Base-by-base conservation (phyloP, 2,888 invertebrate species). In the Deroplatys truncata region DNA sequence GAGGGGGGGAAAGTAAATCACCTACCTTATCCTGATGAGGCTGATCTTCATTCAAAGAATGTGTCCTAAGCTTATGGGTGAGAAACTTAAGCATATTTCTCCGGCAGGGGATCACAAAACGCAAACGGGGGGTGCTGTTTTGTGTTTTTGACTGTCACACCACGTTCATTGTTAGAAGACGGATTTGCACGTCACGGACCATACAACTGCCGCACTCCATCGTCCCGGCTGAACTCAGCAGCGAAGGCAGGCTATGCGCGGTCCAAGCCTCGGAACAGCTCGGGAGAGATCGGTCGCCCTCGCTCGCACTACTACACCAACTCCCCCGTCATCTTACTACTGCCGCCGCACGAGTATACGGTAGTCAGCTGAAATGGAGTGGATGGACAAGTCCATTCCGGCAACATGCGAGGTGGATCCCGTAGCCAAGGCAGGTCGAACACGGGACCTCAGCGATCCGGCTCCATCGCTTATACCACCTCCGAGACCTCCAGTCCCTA, bases 81-180 rank as follows among this genome's bases (percentile, higher is more conserved):
- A 97, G 95, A 95, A 97, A 97, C 95, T 97, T 97, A 94, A 97
- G 96, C 97, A 97, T 97, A 95, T 96, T 96, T 95, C 95, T 93
- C 93, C 93, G 93, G 93, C 94, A 93, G 93, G 93, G 93, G 93
- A 92, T 92, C 93, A 92, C 92, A 91, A 91, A 72, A 72, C 56
- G 25, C 20, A 72, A 72, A 72, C 56, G 56, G 90, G 91, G 87
- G 43, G 83, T 31, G 28, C 83, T 25, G 85, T 25, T 35, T 49
- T 43, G 28, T 28, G 56, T 35, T 43, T 43, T 43, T 43, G 56
- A 92, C 92, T 91, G 91, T 91, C 91, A 91, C 91, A 92, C 91
- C 91, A 92, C 91, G 91, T 90, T 89, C 91, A 92, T 35, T 85
- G 84, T 85, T 35, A 35, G n/a, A 85, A n/a, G 85, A 56, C 49